Base-by-base conservation (phyloP, 2,113 vertebrate genomes). In the Rhinolophus ferrumequinum region DNA sequence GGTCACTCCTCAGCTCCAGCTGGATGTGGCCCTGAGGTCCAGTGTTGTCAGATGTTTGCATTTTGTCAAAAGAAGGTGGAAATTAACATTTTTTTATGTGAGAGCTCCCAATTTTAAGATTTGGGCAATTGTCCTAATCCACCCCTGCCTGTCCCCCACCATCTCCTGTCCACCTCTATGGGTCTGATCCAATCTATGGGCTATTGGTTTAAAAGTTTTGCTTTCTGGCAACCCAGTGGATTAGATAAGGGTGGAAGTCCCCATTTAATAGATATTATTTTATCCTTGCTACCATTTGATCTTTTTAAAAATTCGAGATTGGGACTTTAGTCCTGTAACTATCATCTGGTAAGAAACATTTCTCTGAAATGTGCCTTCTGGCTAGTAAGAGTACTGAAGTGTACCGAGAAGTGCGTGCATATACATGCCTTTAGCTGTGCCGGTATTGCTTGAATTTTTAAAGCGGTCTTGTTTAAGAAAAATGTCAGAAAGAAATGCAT, bases 391-490 rank as follows among this genome's bases (percentile, higher is more conserved):
- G 72, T 56, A 69, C 35, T 30, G 58, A 56, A 4, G 50, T 24
- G 9, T 22, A 12, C 44, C 66, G 88, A 26, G 26, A 70, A 67
- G 76, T 44, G 21, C 52, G 38, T 26, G 21, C 8, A 22, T 64
- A 56, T 30, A 66, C 4, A 13, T 92, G 15, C 16, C 1, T 90
- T 95, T 54, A 84, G 47, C 33, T 44, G 0, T 58, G 60, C 56
- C 19, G 62, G 58, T 79, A 30, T 77, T 92, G 44, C 16, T 96
- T 96, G 60, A 41, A 30, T 72, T 88, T 96, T 82, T 26, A 93
- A 97, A 93, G 77, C 15, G 11, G 64, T n/a, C n/a, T 87, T 83
- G 67, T 70, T 60, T 86, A 96, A 92, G 76, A 88, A 96, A 92
- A 81, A 81, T 30, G 52, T 58, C 38, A 52, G 70, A 84, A 86